phyloP scores from a whole-genome alignment of 2,113 vertebrate genomes.

The Mystacornis crossleyi region DNA sequence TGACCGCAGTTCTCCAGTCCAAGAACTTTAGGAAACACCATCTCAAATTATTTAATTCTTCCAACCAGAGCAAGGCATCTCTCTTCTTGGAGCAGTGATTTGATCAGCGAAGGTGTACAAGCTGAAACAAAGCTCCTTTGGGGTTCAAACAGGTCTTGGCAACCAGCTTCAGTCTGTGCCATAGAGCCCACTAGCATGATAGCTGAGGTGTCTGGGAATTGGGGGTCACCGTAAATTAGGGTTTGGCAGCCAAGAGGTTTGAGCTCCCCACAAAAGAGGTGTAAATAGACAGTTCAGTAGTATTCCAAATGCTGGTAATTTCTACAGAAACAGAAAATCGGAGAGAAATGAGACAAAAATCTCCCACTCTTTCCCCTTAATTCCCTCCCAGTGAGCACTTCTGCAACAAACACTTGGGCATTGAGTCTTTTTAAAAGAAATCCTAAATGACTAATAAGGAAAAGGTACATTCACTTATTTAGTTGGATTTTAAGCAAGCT shows the following conservation, averaged over 20 bases:
- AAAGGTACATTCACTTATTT: neutral
- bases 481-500: neutral
- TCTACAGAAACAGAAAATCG: neutral
- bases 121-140: neutral
- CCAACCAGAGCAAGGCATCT: neutral
- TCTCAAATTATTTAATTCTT: neutral
- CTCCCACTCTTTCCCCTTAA: neutral
- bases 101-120: neutral
- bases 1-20: neutral
- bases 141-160: neutral
- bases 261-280: neutral
- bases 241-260: neutral
- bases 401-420: neutral
- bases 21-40: neutral
- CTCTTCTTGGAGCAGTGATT: neutral
- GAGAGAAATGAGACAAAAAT: neutral
- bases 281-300: neutral
- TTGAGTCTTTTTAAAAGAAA: neutral
- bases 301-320: neutral
- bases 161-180: neutral
- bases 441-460: neutral
- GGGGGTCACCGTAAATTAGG: neutral
- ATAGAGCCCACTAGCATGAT: fast-evolving
- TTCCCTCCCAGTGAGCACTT: neutral
- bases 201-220: neutral